Evolutionary conservation across 2,888 invertebrate species (phyloP).

Genomic region (Athalia cordata): DNA sequence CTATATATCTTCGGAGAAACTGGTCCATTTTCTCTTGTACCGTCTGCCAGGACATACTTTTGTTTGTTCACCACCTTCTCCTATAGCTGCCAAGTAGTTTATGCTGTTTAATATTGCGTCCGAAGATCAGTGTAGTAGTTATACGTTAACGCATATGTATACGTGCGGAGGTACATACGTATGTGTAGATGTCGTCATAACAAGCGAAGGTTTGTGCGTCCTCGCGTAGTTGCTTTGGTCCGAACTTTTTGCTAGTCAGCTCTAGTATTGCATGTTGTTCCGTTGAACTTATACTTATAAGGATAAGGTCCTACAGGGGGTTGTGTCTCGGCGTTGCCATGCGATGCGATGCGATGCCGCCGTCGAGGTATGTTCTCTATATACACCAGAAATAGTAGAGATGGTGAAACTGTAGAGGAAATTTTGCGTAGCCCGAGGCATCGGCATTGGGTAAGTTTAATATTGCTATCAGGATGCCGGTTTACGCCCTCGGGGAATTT

Average conservation of each 20-base stretch:
- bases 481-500: constrained; percentile 56
- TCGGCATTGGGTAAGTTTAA: constrained; percentile 61
- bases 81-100: constrained; percentile 15
- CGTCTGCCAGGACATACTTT: constrained; percentile 14
- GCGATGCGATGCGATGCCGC: not conserved
- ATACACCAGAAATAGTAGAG: constrained; percentile 29
- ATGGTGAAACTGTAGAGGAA: constrained; percentile 46
- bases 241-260: too few relatives aligned
- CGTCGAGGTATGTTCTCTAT: not conserved
- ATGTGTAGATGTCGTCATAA: too few relatives aligned
- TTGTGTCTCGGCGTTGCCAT: not conserved
- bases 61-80: constrained; percentile 16
- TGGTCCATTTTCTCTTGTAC: constrained; percentile 5
- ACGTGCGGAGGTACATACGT: too few relatives aligned
- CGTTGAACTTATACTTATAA: not conserved
- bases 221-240: not conserved
- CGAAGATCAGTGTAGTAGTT: not conserved
- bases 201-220: constrained; percentile 18
- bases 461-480: constrained; percentile 63
- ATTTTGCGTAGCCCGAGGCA: constrained; percentile 55
- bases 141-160: too few relatives aligned
- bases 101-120: constrained; percentile 15
- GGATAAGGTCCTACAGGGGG: not conserved
- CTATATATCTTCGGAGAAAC: not conserved
- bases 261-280: too few relatives aligned